Percentiles rank a stretch among this genome's conserved stretches.
phyloP scores from a whole-genome alignment of 2,797 vertebrate species.

The Acipenser ruthenus region DNA sequence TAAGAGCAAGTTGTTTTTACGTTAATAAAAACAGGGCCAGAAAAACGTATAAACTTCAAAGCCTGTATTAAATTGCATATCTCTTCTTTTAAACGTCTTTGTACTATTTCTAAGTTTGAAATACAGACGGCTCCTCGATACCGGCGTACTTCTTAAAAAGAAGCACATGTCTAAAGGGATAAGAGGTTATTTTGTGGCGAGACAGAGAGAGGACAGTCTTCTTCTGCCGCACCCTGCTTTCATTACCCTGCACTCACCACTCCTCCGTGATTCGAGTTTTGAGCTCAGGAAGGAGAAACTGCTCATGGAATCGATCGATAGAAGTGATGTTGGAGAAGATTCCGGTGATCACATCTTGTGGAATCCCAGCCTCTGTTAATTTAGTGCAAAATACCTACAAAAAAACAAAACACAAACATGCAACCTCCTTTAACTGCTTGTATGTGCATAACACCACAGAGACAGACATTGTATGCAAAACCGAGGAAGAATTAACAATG shows the following conservation, averaged over 20 bases:
- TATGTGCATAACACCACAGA: conserved; percentile 26
- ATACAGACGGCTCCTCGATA: no score
- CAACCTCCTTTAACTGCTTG: neutral
- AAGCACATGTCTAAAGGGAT: no score
- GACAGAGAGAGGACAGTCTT: neutral
- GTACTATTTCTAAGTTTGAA: no score
- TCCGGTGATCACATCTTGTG: conserved; percentile 82
- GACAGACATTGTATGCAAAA: conserved; percentile 37
- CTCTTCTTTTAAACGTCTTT: no score
- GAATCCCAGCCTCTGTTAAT: conserved; percentile 78
- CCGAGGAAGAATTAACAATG: no score
- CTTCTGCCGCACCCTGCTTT: neutral
- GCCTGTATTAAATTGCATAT: no score
- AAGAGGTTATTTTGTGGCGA: no score
- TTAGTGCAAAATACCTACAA: conserved; percentile 86
- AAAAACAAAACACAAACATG: neutral
- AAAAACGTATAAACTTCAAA: no score
- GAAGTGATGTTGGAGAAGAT: conserved; percentile 98
- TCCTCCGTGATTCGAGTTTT: conserved; percentile 83
- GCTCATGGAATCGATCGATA: conserved; percentile 87
- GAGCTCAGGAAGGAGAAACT: conserved; percentile 91
- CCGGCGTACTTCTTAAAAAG: no score
- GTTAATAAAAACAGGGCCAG: no score
- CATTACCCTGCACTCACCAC: conserved; percentile 65
- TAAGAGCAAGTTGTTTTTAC: no score